Evolutionary conservation across 2,113 vertebrate genomes (phyloP).

Genomic region (Callionymus lyra): DNA sequence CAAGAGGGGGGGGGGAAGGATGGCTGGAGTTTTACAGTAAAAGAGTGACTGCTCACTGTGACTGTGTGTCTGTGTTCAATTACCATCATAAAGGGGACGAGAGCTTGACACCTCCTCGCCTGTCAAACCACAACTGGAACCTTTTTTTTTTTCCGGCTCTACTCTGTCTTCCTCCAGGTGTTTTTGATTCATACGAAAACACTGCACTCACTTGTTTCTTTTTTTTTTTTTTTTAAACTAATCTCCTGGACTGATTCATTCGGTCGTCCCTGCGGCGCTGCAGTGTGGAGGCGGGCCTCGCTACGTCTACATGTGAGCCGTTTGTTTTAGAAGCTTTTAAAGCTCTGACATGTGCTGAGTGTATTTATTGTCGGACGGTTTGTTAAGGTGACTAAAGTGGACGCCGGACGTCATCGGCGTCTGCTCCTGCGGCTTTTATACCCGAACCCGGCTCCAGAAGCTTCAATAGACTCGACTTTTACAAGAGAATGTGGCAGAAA

Average conservation of each 20-base stretch:
- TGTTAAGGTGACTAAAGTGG: constrained; percentile 30
- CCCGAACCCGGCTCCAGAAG: constrained; percentile 7
- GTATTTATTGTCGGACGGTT: constrained; percentile 30
- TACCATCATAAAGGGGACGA: constrained; percentile 42
- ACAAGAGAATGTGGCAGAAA: constrained; percentile 39
- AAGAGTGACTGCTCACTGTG: constrained; percentile 38
- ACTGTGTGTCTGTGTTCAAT: constrained; percentile 47
- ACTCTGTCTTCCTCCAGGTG: constrained; percentile 41
- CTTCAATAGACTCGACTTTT: constrained; percentile 23
- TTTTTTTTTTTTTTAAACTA: constrained; percentile 18
- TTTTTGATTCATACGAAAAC: constrained; percentile 37
- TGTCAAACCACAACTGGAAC: constrained; percentile 14
- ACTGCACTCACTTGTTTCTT: constrained; percentile 17
- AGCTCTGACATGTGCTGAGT: constrained; percentile 6
- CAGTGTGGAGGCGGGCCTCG: constrained; percentile 8
- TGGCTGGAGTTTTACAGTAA: constrained; percentile 41
- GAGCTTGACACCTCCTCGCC: constrained; percentile 28
- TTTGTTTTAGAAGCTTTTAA: constrained; percentile 31
- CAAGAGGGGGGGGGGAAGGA: constrained; percentile 29
- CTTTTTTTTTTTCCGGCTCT: constrained; percentile 8
- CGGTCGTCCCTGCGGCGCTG: constrained; percentile 3
- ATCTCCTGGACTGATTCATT: constrained; percentile 50
- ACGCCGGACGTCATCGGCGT: constrained; percentile 15
- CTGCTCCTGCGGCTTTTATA: constrained; percentile 12
- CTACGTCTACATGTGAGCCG: constrained; percentile 15